These are phyloP conservation scores for Coelogynopora nodosa DNA, from an alignment of 2,888 invertebrate species.

Conservation along the genomic window DNA sequence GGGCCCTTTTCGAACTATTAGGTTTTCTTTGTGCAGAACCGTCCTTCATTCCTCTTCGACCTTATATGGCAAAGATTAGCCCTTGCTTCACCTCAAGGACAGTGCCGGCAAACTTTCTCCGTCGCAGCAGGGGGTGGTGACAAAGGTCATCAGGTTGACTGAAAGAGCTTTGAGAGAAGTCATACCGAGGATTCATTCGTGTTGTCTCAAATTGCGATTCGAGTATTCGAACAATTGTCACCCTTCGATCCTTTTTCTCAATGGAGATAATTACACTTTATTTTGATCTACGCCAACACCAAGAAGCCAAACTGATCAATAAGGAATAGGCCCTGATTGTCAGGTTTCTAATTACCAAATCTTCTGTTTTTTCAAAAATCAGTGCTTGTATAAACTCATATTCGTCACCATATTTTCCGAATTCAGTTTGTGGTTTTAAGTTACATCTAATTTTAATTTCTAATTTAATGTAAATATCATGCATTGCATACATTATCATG, in stretches of 20 bases:
- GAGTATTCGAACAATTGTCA: neutral
- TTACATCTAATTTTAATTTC: too few relatives aligned
- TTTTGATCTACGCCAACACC: neutral
- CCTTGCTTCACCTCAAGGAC: neutral
- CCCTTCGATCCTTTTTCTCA: neutral
- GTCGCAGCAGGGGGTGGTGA: neutral
- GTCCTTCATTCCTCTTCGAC: neutral
- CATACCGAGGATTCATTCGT: neutral
- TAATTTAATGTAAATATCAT: neutral
- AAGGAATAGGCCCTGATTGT: neutral
- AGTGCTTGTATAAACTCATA: neutral
- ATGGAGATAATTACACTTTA: neutral
- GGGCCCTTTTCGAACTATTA: too few relatives aligned
- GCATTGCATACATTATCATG: neutral
- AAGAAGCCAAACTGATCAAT: neutral
- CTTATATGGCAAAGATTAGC: neutral
- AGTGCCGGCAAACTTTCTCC: neutral
- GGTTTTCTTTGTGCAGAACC: neutral
- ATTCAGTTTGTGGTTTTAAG: too few relatives aligned
- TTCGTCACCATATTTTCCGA: too few relatives aligned
- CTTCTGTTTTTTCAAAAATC: neutral
- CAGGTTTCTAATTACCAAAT: neutral
- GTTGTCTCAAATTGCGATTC: neutral
- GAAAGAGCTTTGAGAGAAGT: neutral
- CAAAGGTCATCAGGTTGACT: neutral